Conservation (phyloP, 2,797 vertebrate genomes). For the Ataeniobius toweri region DNA sequence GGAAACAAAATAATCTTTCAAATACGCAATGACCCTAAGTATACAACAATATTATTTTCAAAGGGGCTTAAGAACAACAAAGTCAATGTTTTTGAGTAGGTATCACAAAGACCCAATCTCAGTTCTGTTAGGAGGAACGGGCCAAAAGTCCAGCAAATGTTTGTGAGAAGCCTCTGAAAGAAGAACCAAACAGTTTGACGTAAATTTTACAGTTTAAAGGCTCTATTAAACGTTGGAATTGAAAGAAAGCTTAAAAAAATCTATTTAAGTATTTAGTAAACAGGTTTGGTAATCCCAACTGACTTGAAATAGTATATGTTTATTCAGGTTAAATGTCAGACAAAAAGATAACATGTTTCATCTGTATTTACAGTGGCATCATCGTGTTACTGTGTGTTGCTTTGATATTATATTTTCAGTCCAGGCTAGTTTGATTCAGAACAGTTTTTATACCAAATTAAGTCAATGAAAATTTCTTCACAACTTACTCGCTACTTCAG, state of each 20-base stretch:
- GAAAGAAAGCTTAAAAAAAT: too few species aligned
- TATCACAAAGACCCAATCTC: neutral
- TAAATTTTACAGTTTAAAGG: too few species aligned
- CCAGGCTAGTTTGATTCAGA: neutral
- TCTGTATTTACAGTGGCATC: neutral
- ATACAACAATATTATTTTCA: neutral
- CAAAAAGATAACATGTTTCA: neutral
- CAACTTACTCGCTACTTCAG: too few species aligned
- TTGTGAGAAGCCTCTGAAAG: neutral
- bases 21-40: neutral
- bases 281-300: neutral
- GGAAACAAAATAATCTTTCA: neutral
- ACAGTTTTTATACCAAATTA: neutral
- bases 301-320: neutral
- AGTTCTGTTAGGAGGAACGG: neutral
- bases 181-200: too few species aligned
- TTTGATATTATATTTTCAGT: neutral
- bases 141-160: neutral
- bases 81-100: neutral
- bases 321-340: neutral
- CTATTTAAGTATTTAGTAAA: too few species aligned
- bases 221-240: too few species aligned
- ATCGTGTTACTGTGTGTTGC: too few species aligned
- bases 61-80: neutral
- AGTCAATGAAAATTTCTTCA: neutral